Percentiles rank a stretch among this genome's conserved stretches.
Conservation (phyloP, 2,888 invertebrate species). For the Deilephila elpenor region DNA sequence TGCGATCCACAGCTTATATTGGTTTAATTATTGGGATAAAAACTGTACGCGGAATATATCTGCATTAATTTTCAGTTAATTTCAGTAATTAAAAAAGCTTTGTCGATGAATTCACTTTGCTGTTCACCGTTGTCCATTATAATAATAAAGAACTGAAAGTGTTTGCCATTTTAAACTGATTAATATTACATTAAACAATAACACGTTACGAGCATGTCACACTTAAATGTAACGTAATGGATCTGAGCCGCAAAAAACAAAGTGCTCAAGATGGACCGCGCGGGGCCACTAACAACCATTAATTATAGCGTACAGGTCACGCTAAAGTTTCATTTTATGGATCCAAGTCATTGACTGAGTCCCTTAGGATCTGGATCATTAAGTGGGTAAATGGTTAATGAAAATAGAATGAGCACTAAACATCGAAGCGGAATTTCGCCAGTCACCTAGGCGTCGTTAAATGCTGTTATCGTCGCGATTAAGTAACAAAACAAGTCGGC, state of each 20-base stretch:
- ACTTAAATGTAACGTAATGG: constrained; percentile 21
- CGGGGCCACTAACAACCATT: constrained; percentile 53
- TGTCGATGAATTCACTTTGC: constrained; percentile 32
- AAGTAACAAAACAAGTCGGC: constrained; percentile 83
- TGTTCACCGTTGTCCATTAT: constrained; percentile 31
- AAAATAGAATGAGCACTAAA: constrained; percentile 85
- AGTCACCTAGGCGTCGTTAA: constrained; percentile 85
- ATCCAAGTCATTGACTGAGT: constrained; percentile 79
- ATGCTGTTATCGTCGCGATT: constrained; percentile 84
- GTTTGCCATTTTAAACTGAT: constrained; percentile 46
- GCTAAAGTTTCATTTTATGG: constrained; percentile 80
- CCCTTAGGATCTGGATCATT: constrained; percentile 82
- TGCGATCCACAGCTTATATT: not conserved
- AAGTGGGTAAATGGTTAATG: constrained; percentile 85
- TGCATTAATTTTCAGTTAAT: constrained; percentile 23
- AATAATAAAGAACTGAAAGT: constrained; percentile 40
- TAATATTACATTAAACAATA: constrained; percentile 40
- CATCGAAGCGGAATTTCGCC: constrained; percentile 83
- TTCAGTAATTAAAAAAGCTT: constrained; percentile 29
- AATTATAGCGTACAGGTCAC: constrained; percentile 72
- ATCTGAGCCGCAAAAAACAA: constrained; percentile 13
- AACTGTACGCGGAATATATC: not conserved
- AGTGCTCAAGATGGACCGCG: constrained; percentile 24
- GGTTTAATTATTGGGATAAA: not conserved
- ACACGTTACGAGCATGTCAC: not conserved